Base-by-base conservation (phyloP, 2,113 vertebrate species). In the Oryzias melastigma region DNA sequence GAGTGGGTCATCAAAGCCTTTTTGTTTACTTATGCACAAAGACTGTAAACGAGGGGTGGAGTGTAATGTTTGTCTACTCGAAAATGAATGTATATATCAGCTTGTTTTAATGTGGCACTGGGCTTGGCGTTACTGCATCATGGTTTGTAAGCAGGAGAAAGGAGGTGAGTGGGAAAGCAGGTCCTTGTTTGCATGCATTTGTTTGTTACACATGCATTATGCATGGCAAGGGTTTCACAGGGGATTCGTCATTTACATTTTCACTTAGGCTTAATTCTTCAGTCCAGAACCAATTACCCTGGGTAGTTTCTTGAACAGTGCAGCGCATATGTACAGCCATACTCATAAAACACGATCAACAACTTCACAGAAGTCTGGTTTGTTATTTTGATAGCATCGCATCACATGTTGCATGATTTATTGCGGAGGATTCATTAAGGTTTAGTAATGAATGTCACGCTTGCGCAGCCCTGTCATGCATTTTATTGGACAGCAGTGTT, bases 271-370 rank as follows among this genome's bases (percentile, higher is more conserved):
- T 73, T 52, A 72, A 71, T 53, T 80, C 69, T 77, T 77, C 81
- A 66, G 60, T 70, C 77, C 76, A 82, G 82, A 75, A 82, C 75
- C 80, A 80, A 74, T 81, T 52, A 76, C 45, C 53, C 65, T 52
- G 24, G 61, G 54, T 52, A 62, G 50, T 52, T 46, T 48, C 61
- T 51, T 24, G 40, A 54, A 52, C n/a, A 19, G 18, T 5, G 29
- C 4, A 47, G 14, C 46, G 22, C 29, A 57, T n/a, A 55, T 58
- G 40, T 49, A 43, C 46, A 64, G 49, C 18, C 44, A 50, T 18
- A 48, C 29, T 22, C 43, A 51, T 27, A 29, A 35, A 65, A 53
- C 16, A 3, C 17, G 42, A 40, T 51, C 8, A 20, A 47, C 15
- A 59, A 25, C 27, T 22, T 57, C 27, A 40, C 3, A 40, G 17